Evolutionary conservation across 2,113 vertebrate species (phyloP).

Genomic region (Nipponia nippon): DNA sequence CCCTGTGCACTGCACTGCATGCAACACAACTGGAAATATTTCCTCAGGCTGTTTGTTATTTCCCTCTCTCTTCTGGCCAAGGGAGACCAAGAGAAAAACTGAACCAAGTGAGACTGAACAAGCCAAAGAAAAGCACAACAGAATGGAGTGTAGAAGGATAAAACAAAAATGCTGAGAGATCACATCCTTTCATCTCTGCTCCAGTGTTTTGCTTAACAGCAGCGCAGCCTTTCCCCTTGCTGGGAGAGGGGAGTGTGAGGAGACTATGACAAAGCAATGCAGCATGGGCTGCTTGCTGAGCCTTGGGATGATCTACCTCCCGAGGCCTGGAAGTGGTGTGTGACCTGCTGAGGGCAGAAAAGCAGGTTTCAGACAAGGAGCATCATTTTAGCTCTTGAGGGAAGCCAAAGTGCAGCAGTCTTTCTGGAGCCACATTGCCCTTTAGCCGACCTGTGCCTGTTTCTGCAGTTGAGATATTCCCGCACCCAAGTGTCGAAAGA

Average conservation of each 20-base stretch:
- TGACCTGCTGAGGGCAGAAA: not conserved
- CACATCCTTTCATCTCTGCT: not conserved
- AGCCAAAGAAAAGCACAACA: not conserved
- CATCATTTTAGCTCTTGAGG: not conserved
- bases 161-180: not conserved
- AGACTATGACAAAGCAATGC: not conserved
- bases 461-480: not conserved
- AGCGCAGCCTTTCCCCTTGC: not conserved
- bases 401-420: not conserved
- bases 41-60: constrained; percentile 3
- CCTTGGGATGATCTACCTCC: not conserved
- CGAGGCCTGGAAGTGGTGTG: not conserved
- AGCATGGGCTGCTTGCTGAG: not conserved
- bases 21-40: not conserved
- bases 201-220: not conserved
- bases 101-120: not conserved
- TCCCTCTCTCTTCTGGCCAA: not conserved
- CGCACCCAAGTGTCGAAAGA: not conserved
- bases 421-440: not conserved
- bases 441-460: not conserved
- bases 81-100: not conserved
- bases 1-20: not conserved
- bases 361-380: not conserved
- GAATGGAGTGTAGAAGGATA: not conserved
- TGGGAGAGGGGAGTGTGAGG: not conserved